Evolutionary conservation across 2,113 vertebrate genomes (phyloP), one percentile per base, ranked within the genome.

Genomic region (Xenopus borealis): DNA sequence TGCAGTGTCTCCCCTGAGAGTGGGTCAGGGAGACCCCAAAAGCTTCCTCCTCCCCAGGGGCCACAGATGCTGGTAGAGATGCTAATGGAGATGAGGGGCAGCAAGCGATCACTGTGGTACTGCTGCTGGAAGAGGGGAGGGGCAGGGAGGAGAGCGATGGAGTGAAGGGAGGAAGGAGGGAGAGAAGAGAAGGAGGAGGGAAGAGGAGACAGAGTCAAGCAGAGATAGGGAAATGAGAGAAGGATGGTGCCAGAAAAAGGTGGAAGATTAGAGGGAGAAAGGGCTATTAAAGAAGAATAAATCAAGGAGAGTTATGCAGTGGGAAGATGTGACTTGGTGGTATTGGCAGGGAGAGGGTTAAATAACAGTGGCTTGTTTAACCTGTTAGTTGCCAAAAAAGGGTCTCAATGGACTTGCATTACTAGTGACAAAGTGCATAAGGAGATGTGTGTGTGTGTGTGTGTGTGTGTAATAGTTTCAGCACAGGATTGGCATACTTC

Each of bases 91-190:
- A 66, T 69, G 66, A 76, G 58, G 73, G 59, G 66, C 73, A 76
- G 73, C 46, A n/a, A 69, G 59, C 73, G 7, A 55, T 59, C 66
- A 63, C 66, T 63, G 73, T 76, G 73, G 55, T 62, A 69, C 73
- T 76, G 73, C 45, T 46, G 73, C 73, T 75, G 59, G 73, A 76
- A 23, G 23, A 76, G 73, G 30, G 73, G 73, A 63, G 73, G 73
- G 66, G 55, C 59, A 66, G 33, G 66, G 45, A 75, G 73, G 58
- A 75, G 27, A 23, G 73, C 80, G 79, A 82, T 80, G 72, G 71
- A 75, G 47, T 50, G 47, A 71, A 40, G 74, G 72, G 57, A 82
- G 80, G 78, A 83, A 85, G 83, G 84, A 83, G 82, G 85, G 86
- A 83, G 82, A 78, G 79, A 78, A 78, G 67, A 77, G 69, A 78